Conservation (phyloP, 2,797 vertebrate genomes). For the Morelia viridis region DNA sequence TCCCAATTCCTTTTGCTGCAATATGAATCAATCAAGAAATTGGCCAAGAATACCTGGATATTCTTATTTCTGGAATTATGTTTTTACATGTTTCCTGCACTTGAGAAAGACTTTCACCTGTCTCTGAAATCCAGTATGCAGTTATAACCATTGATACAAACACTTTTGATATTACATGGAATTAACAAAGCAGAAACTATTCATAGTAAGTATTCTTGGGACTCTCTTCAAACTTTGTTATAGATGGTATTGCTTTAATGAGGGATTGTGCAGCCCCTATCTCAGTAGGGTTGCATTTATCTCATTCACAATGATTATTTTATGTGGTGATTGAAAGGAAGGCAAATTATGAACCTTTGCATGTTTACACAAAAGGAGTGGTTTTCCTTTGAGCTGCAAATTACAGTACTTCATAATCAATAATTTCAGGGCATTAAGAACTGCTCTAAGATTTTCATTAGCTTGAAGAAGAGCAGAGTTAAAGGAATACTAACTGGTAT, state of each 20-base stretch:
- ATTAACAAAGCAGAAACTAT: conserved; percentile 12
- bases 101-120: conserved; percentile 7
- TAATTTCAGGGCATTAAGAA: conserved; percentile 68
- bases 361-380: conserved; percentile 52
- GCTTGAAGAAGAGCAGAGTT: conserved; percentile 76
- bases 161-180: conserved; percentile 8
- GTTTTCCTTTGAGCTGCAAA: conserved; percentile 79
- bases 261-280: conserved; percentile 48
- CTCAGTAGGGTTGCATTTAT: conserved; percentile 48
- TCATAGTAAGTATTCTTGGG: conserved; percentile 12
- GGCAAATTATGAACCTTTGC: conserved; percentile 53
- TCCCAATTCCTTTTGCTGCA: conserved; percentile 2
- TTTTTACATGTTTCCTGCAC: conserved; percentile 20
- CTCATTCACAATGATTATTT: conserved; percentile 57
- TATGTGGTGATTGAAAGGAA: conserved; percentile 25
- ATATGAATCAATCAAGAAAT: conserved; percentile 1
- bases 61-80: conserved; percentile 39
- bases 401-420: conserved; percentile 80
- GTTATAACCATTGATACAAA: neutral
- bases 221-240: conserved; percentile 28
- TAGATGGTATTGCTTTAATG: conserved; percentile 35
- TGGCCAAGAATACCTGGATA: conserved; percentile 11
- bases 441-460: conserved; percentile 82
- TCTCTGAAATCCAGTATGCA: conserved; percentile 1
- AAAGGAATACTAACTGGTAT: conserved; percentile 87